Evolutionary conservation across 1,140 invertebrate genomes (phyloP), one percentile per base, ranked within the genome.

Genomic region (Pogonognathellus flavescens): DNA sequence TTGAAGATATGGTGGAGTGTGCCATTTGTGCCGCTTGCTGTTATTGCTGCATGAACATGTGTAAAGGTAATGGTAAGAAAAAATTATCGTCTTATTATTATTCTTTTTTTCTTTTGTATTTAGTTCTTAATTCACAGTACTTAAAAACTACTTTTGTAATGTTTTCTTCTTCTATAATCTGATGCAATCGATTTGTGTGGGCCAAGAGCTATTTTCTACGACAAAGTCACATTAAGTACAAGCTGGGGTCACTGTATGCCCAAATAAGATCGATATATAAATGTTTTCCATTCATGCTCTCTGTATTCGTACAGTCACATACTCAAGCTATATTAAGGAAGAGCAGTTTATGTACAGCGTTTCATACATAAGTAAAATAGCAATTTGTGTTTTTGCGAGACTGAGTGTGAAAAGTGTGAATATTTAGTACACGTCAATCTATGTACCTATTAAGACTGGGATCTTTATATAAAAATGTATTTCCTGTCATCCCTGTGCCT

Each of bases 1-100:
- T 70, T 20, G 83, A 84, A 1, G 83, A 84, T 55, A 20, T 84
- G 41, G 83, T 84, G 10, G 83, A 84, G 41, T 84, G 83, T 25
- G 83, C 83, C 9, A 84, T 84, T 57, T 84, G 83, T 72, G 83
- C 83, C 7, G 83, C 83, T 50, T 84, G 83, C 25, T 84, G 83
- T 22, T 84, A 84, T 11, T 84, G 83, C 14, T 84, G 83, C 13
- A 25, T 52, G n/a, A 84, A n/a, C 8, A 52, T 72, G 49, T 84
- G 80, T 18, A 81, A 59, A 81, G 80, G 80, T 80, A 41, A 80
- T 49, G 11, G 66, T 62, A 62, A 62, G 59, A 18, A 62, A 62
- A n/a, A 18, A 20, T 6, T 62, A 49, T 76, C 31, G 10, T 50
- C 16, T 49, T 7, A 76, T 50, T 41, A 72, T n/a, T n/a, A 41